Base-by-base conservation (phyloP, 2,113 vertebrate species). In the Pyrgilauda ruficollis region DNA sequence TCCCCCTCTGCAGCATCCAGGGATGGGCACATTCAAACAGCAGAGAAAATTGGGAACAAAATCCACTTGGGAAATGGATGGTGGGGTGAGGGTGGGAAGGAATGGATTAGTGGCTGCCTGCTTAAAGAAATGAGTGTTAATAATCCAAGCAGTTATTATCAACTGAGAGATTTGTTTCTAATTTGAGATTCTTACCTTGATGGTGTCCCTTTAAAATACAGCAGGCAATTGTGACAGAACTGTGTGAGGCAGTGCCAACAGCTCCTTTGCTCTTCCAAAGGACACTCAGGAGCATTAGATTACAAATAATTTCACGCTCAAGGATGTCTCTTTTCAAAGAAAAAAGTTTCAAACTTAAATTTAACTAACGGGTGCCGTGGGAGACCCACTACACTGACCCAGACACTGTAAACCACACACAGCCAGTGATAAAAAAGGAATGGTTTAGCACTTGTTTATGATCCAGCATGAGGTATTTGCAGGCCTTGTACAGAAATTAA, bases 381-480 rank as follows among this genome's bases (percentile, higher is more conserved):
- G 97, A 98, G 95, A 96, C 97, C 93, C 94, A 89, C 90, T 92
- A 31, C 85, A 62, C 90, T 98, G 98, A 97, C 98, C 97, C 89
- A 91, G 87, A 94, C 88, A 91, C 93, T 95, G 97, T 94, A 95
- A 98, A 97, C 93, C 94, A 92, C 83, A 67, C 72, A 27, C 94
- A 13, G 93, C 64, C 93, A 96, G 93, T 17, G 94, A 96, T 84
- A 80, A 93, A 97, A 96, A 90, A 96, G 89, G 93, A 75, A 97
- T 96, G 97, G 86, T 96, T 98, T 98, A 98, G 97, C 97, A 97
- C 98, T 98, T 98, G 98, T 97, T 98, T 98, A 96, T 95, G 97
- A 97, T 98, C 94, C 98, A 97, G 98, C 97, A 97, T 98, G 98
- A 98, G 97, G 97, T 98, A 97, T 98, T 97, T 98, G 97, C 97